These are phyloP conservation scores for Halichoerus grypus DNA, from an alignment of 2,113 vertebrate species.

Conservation along the genomic window DNA sequence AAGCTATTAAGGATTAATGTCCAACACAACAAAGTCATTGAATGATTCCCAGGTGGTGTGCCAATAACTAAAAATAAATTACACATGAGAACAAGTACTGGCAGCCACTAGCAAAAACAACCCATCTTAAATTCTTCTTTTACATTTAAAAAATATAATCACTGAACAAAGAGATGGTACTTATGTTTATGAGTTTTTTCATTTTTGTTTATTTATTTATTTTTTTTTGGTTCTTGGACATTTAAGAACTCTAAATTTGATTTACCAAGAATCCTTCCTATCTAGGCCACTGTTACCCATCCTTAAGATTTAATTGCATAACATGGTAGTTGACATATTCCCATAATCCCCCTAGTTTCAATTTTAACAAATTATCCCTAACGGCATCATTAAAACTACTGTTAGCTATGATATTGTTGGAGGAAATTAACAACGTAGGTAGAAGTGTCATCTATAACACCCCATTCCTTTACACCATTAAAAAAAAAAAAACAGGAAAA, in stretches of 20 bases:
- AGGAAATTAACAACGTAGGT: background rate
- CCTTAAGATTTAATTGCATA: background rate
- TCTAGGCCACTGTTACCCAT: background rate
- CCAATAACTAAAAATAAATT: background rate
- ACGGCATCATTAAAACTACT: background rate
- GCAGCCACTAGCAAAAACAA: background rate
- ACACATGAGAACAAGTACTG: background rate
- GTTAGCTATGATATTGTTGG: background rate
- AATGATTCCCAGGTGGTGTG: background rate
- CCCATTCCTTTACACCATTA: background rate
- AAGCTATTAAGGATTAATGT: conserved; percentile 19
- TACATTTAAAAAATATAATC: background rate
- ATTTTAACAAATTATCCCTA: background rate
- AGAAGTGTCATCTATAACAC: background rate
- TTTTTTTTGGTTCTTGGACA: background rate
- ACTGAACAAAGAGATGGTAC: background rate
- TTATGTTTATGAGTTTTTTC: background rate
- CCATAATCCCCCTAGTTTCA: background rate
- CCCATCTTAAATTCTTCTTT: background rate
- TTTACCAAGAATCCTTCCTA: background rate
- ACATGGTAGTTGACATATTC: background rate
- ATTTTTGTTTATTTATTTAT: background rate
- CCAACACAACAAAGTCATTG: background rate
- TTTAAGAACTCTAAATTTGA: background rate
- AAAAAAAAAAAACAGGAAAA: background rate